Conservation (phyloP, 2,113 vertebrate genomes). For the Microcebus lehilahytsara region DNA sequence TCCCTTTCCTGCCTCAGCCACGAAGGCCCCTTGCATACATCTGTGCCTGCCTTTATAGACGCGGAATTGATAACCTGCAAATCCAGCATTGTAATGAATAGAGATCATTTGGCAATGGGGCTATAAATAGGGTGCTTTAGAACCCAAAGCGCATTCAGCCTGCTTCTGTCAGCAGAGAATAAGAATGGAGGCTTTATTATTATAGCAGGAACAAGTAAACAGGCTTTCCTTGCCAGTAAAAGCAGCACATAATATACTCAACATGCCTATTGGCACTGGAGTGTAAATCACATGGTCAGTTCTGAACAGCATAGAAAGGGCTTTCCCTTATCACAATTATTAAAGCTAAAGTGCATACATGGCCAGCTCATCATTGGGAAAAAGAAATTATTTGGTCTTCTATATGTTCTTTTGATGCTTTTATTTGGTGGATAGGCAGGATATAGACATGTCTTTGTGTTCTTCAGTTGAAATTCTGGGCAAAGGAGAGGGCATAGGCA, state of each 20-base stretch:
- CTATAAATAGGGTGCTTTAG: conserved; percentile 79
- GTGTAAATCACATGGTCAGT: conserved; percentile 51
- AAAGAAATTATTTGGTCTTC: not conserved
- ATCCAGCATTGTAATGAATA: conserved; percentile 71
- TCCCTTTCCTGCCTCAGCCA: conserved; percentile 16
- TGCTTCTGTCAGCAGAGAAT: conserved; percentile 79
- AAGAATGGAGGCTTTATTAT: conserved; percentile 72
- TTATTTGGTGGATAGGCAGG: not conserved
- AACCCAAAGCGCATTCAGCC: conserved; percentile 69
- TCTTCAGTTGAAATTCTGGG: not conserved
- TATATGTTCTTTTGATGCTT: not conserved
- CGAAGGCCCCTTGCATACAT: conserved; percentile 51
- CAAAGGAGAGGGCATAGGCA: not conserved
- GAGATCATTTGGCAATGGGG: conserved; percentile 67
- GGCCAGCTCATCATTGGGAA: not conserved
- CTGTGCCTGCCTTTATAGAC: conserved; percentile 69
- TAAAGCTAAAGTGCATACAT: conserved; percentile 22
- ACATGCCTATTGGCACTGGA: conserved; percentile 45
- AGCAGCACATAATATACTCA: conserved; percentile 69
- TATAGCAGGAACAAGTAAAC: conserved; percentile 68
- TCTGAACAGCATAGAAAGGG: conserved; percentile 54
- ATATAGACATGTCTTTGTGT: not conserved
- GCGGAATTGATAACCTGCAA: conserved; percentile 76
- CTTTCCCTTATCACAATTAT: conserved; percentile 39
- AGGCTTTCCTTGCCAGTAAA: conserved; percentile 70